Conservation (phyloP, 2,888 invertebrate genomes). For the Merodon equestris region DNA sequence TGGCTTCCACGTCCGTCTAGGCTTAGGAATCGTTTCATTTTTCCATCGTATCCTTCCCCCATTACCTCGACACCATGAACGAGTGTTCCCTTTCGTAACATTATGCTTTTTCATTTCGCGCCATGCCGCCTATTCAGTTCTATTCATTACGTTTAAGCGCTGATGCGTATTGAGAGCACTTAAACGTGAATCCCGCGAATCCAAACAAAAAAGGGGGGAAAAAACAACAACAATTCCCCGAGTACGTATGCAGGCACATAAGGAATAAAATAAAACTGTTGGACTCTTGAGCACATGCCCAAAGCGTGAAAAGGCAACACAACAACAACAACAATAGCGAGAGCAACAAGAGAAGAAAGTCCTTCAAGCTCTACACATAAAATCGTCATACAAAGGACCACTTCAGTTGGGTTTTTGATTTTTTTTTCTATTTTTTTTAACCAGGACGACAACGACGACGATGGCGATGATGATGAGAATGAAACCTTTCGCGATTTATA, state of each 20-base stretch:
- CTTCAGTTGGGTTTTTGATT: constrained; percentile 45
- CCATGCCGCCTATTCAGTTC: constrained; percentile 31
- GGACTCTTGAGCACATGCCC: constrained; percentile 17
- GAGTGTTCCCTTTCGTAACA: constrained; percentile 16
- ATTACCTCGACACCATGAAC: not conserved
- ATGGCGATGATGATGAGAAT: too few species aligned
- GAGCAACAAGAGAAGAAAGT: constrained; percentile 21
- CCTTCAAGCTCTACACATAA: constrained; percentile 32
- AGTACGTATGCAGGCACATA: constrained; percentile 29
- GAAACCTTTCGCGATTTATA: constrained; percentile 1
- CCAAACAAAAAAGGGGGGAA: too few species aligned
- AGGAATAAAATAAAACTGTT: constrained; percentile 26
- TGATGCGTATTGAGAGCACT: constrained; percentile 64
- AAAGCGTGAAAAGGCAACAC: constrained; percentile 10
- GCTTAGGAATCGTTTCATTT: constrained; percentile 18
- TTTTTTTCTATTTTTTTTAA: too few species aligned
- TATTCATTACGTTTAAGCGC: constrained; percentile 60
- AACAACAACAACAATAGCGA: constrained; percentile 17
- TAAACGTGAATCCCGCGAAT: constrained; percentile 36
- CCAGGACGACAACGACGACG: not conserved
- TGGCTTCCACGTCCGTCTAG: constrained; percentile 26
- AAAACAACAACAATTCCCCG: too few species aligned
- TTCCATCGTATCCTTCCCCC: not conserved
- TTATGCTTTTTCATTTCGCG: too few species aligned
- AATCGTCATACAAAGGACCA: constrained; percentile 44